Conservation (phyloP, 1,140 invertebrate species). For the Drosophila auraria region DNA sequence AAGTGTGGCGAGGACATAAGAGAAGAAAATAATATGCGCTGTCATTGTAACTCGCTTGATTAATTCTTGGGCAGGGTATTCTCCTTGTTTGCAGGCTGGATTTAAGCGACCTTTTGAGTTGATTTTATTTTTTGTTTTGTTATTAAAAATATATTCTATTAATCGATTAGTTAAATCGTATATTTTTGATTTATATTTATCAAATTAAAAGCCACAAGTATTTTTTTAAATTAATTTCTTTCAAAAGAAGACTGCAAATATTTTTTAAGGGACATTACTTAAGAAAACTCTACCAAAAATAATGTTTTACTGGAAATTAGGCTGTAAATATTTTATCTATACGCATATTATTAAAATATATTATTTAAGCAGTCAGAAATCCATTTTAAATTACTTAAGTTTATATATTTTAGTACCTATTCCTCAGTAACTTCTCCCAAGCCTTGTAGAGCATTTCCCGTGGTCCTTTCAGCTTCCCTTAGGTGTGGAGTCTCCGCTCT, state of each 20-base stretch:
- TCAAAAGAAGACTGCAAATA: no score
- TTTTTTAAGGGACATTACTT: no score
- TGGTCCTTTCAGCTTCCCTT: not conserved
- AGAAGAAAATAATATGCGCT: conserved; percentile 82
- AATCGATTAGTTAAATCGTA: not conserved
- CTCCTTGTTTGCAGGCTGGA: not conserved
- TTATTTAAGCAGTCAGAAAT: not conserved
- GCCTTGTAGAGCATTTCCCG: conserved; percentile 26
- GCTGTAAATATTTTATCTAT: no score
- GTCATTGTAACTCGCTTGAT: conserved; percentile 83
- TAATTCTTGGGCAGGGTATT: conserved; percentile 72
- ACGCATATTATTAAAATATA: no score
- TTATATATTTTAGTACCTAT: not conserved
- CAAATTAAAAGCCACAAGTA: not conserved
- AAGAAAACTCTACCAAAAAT: not conserved
- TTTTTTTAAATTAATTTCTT: not conserved
- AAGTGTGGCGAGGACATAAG: conserved; percentile 69
- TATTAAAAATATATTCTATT: not conserved
- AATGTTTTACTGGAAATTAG: no score
- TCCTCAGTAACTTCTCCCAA: no score
- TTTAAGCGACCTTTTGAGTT: not conserved
- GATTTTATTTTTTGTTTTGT: not conserved
- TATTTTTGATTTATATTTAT: not conserved
- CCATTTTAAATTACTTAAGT: not conserved
- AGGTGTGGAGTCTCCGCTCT: conserved; percentile 9